Evolutionary conservation across 2,113 vertebrate species (phyloP), one percentile per base, ranked within the genome.

Genomic region (Raja brachyura): DNA sequence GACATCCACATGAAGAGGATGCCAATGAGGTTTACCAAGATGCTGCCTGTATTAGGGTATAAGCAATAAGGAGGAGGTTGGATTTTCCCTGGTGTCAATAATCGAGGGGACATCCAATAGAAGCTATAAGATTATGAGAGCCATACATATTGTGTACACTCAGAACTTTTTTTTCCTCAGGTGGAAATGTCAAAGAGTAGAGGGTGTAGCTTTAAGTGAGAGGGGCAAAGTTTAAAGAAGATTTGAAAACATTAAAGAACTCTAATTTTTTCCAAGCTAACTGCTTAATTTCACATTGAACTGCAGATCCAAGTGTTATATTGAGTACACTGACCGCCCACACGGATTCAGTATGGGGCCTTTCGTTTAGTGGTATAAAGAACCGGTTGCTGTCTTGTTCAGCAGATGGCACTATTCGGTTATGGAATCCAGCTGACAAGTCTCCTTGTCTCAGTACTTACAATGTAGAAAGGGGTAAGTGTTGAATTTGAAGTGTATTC

Each of bases 371-470:
- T 39, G 97, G 98, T 94, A 97, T 98, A 96, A 99, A 99, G 96
- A 98, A 97, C 96, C 97, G 98, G 9, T 98, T 99, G 95, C 97
- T 99, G 39, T 99, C 99, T 94, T 99, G 98, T 95, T 99, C 99
- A 81, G 98, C 98, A 93, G 99, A 99, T 93, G 99, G 99, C 95
- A 99, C 97, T 93, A 95, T 99, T 95, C 98, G 98, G 93, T 97
- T 99, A 94, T 99, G 98, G 99, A 98, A 97, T 95, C 98, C 99
- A 77, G 95, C 97, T 13, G 98, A 98, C 95, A 98, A 98, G 94
- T 95, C 96, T 93, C 98, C 98, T 77, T 99, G 98, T 96, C 95
- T 98, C 96, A 97, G 97, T 97, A 99, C 98, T 95, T 99, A 98
- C 94, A 98, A 98, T 96, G 94, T 96, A 94, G 96, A 97, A 94